Evolutionary conservation across 2,797 vertebrate species (phyloP).

Genomic region (Lophius americanus): DNA sequence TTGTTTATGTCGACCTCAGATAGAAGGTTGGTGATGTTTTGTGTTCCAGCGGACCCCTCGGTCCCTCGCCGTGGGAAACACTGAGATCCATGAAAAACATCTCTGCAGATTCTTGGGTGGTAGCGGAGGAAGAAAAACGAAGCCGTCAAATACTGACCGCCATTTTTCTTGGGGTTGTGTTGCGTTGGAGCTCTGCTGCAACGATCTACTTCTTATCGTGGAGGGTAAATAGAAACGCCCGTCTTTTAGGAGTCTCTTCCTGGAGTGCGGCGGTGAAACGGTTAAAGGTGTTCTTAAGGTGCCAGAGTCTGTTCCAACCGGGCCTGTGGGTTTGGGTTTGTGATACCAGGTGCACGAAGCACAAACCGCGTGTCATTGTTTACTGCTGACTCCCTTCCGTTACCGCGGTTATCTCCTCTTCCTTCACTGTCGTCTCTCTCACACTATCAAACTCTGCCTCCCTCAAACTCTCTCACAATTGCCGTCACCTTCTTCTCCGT

Average conservation of each 20-base stretch:
- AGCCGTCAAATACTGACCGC: too few species aligned
- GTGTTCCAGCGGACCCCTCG: too few species aligned
- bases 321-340: constrained; percentile 68
- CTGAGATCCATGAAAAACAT: too few species aligned
- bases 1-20: too few species aligned
- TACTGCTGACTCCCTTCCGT: constrained; percentile 86
- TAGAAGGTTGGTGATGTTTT: too few species aligned
- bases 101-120: too few species aligned
- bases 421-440: constrained; percentile 42
- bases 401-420: constrained; percentile 61
- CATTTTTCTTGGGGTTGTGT: too few species aligned
- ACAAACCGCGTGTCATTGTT: constrained; percentile 87
- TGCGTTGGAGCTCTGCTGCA: too few species aligned
- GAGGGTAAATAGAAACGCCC: constrained; percentile 29
- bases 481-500: constrained; percentile 14
- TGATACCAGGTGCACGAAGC: constrained; percentile 86
- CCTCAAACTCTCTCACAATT: constrained; percentile 2
- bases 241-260: constrained; percentile 37
- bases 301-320: constrained; percentile 77
- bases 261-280: constrained; percentile 67
- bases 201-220: constrained; percentile 39
- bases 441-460: constrained; percentile 11
- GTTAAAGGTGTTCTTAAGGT: constrained; percentile 75
- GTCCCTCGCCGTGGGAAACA: too few species aligned
- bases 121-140: too few species aligned